Conservation (phyloP, 2,797 vertebrate species). For the Carcharodon carcharias region DNA sequence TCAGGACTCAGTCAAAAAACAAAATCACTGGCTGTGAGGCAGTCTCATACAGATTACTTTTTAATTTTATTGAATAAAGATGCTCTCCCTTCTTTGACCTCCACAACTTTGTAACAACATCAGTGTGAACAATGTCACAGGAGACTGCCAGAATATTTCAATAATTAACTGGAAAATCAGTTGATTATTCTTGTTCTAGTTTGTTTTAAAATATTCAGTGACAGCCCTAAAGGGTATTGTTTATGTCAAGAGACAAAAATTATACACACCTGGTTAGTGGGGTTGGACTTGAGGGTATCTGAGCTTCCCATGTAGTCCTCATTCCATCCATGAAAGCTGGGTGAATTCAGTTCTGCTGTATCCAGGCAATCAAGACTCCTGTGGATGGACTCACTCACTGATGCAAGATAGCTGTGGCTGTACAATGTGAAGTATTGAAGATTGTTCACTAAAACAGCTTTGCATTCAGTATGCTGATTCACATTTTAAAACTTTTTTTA, state of each 20-base stretch:
- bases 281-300: slow-evolving; percentile 69
- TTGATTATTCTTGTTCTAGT: not conserved
- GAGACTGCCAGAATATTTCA: not conserved
- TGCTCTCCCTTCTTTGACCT: not conserved
- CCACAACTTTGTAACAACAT: not conserved
- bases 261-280: slow-evolving; percentile 76
- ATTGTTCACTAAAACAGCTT: not conserved
- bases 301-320: slow-evolving; percentile 88
- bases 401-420: slow-evolving; percentile 66
- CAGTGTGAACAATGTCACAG: not conserved
- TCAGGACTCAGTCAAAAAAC: not conserved
- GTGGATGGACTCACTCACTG: slow-evolving; percentile 66
- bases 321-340: slow-evolving; percentile 83
- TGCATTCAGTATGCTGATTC: not conserved
- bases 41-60: not conserved
- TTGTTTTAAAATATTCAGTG: not conserved
- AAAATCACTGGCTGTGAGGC: not conserved
- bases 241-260: not conserved
- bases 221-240: not conserved
- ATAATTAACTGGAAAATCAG: not conserved
- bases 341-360: slow-evolving; percentile 71
- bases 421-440: not conserved
- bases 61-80: not conserved
- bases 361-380: slow-evolving; percentile 92
- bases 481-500: not conserved